A percentile compares a stretch with the other conserved stretches of the same genome.
phyloP scores from a whole-genome alignment of 2,113 vertebrate species.

The Verasper variegatus region DNA sequence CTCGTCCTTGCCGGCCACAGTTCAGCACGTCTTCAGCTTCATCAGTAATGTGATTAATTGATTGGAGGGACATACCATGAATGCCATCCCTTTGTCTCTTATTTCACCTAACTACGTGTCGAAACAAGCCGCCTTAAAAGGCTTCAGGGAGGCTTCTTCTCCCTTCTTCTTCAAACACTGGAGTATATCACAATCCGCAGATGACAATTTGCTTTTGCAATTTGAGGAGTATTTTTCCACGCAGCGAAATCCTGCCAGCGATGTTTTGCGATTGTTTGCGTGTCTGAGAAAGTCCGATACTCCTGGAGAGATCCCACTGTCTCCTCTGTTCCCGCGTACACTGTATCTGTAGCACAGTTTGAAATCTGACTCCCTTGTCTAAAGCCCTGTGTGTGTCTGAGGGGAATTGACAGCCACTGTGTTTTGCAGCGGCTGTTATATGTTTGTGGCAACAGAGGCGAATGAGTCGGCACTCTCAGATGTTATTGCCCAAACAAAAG shows the following conservation, averaged over 20 bases:
- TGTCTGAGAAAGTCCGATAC: slow-evolving; percentile 22
- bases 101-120: slow-evolving; percentile 59
- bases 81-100: slow-evolving; percentile 53
- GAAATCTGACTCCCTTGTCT: slow-evolving; percentile 69
- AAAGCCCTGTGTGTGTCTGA: slow-evolving; percentile 42
- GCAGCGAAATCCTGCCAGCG: slow-evolving; percentile 35
- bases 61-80: slow-evolving; percentile 60
- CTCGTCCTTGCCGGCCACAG: slow-evolving; percentile 69
- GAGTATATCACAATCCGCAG: not conserved
- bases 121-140: slow-evolving; percentile 54
- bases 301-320: slow-evolving; percentile 44
- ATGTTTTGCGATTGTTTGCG: slow-evolving; percentile 23
- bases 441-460: slow-evolving; percentile 70
- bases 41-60: slow-evolving; percentile 74
- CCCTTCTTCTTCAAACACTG: not conserved
- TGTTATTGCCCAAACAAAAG: slow-evolving; percentile 76
- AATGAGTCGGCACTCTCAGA: slow-evolving; percentile 55
- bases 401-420: slow-evolving; percentile 64
- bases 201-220: slow-evolving; percentile 36
- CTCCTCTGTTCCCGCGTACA: slow-evolving; percentile 26
- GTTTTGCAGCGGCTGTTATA: slow-evolving; percentile 58
- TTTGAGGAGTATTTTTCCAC: slow-evolving; percentile 40
- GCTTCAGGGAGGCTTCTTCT: too few species aligned
- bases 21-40: slow-evolving; percentile 68
- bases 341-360: slow-evolving; percentile 61